Evolutionary conservation across 2,888 invertebrate species (phyloP), one percentile per base, ranked within the genome.

Genomic region (Macropis europaea): DNA sequence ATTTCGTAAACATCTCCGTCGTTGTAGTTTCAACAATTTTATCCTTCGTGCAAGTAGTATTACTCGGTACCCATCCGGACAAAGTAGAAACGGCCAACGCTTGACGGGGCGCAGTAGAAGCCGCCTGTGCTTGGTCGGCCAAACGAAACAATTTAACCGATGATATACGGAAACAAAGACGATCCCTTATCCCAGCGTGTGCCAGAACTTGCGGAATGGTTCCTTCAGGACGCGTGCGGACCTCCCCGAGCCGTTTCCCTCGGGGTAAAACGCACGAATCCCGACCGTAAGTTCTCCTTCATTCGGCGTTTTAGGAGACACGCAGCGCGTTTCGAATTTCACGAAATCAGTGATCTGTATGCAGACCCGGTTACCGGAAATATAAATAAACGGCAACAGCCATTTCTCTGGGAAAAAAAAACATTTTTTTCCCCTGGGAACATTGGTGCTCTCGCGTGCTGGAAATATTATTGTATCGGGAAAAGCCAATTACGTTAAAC

Each of bases 301-400:
- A n/a, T 30, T 36, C 40, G 28, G 19, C 40, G 26, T 42, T 48
- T 11, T 28, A 19, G 26, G 26, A 38, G 22, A 24, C 45, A 50
- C 45, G 13, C 34, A 40, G 28, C 30, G 36, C 36, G 32, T 22
- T 43, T 59, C n/a, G 40, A 61, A 60, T 60, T 63, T 43, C 56
- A 17, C 7, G 56, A 53, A 32, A 48, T 6, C 28, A 34, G 45
- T 19, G 40, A 26, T 53, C 57, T 19, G 42, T 53, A 53, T 53
- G 56, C 72, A 19, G 42, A 11, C 11, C 11, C 13, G 13, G 15
- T 32, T 13, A 15, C 50, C 13, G 2, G 1, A 6, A n/a, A 19
- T 13, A 32, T 62, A 72, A 72, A 71, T 71, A 72, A 62, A 57
- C 17, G 6, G 57, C 47, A 61, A 47, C 30, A 17, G 24, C 24